phyloP scores from a whole-genome alignment of 2,797 vertebrate species.

The Paguma larvata region DNA sequence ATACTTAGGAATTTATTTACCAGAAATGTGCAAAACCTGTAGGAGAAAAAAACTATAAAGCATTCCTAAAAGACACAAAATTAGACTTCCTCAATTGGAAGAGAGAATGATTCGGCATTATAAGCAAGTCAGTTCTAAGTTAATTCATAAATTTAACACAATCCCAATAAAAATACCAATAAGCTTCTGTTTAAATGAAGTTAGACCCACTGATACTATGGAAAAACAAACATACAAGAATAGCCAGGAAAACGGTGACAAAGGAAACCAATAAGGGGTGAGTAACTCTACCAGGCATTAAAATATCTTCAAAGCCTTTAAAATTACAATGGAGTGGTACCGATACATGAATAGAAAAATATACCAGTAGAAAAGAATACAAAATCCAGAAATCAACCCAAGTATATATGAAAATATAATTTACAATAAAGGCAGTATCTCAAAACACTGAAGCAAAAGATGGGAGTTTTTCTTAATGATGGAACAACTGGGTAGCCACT shows the following conservation, averaged over 20 bases:
- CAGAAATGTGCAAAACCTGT: slow-evolving; percentile 37
- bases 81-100: slow-evolving; percentile 51
- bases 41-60: slow-evolving; percentile 25
- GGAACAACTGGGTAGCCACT: not conserved
- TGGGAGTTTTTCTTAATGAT: not conserved
- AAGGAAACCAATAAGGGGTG: not conserved
- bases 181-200: not conserved
- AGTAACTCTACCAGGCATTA: not conserved
- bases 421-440: not conserved
- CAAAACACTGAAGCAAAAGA: slow-evolving; percentile 12
- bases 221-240: slow-evolving; percentile 27
- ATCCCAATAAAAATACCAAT: slow-evolving; percentile 8
- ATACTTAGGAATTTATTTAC: slow-evolving; percentile 59
- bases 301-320: slow-evolving; percentile 1
- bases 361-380: not conserved
- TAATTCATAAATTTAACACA: slow-evolving; percentile 57
- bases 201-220: slow-evolving; percentile 38
- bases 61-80: slow-evolving; percentile 17
- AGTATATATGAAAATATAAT: not conserved
- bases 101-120: slow-evolving; percentile 40
- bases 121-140: slow-evolving; percentile 19
- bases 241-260: slow-evolving; percentile 18
- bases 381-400: not conserved
- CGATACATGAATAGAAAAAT: not conserved
- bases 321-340: not conserved